These are phyloP conservation scores for Nannospalax galili DNA, from an alignment of 2,113 vertebrate genomes.

Conservation along the genomic window DNA sequence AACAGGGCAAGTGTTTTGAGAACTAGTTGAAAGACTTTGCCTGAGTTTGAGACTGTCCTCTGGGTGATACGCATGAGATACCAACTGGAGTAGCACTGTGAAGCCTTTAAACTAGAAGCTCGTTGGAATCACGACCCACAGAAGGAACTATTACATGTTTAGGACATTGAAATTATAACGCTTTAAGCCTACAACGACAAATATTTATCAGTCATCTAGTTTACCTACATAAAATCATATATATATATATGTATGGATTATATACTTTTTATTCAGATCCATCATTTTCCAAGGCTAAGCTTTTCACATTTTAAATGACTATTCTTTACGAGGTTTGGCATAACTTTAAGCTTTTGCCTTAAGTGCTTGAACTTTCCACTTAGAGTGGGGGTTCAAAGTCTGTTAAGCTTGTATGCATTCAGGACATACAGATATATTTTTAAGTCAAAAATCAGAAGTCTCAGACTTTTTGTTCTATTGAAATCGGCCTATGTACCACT, in stretches of 20 bases:
- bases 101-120: neutral
- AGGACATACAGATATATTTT: too few species aligned
- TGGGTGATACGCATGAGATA: neutral
- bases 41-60: neutral
- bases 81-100: neutral
- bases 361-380: too few species aligned
- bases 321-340: neutral
- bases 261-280: neutral
- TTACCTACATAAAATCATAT: too few species aligned
- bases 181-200: neutral
- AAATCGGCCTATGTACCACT: too few species aligned
- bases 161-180: too few species aligned
- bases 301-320: neutral
- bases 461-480: too few species aligned
- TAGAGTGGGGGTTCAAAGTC: too few species aligned
- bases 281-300: neutral
- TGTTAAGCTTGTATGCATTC: too few species aligned
- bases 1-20: neutral
- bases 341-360: too few species aligned
- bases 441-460: too few species aligned
- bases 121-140: neutral
- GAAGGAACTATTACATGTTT: too few species aligned
- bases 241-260: neutral
- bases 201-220: neutral
- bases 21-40: neutral